A percentile compares a stretch with the other conserved stretches of the same genome.
Evolutionary conservation across 2,797 vertebrate genomes (phyloP).

Genomic region (Anas flavirostris): DNA sequence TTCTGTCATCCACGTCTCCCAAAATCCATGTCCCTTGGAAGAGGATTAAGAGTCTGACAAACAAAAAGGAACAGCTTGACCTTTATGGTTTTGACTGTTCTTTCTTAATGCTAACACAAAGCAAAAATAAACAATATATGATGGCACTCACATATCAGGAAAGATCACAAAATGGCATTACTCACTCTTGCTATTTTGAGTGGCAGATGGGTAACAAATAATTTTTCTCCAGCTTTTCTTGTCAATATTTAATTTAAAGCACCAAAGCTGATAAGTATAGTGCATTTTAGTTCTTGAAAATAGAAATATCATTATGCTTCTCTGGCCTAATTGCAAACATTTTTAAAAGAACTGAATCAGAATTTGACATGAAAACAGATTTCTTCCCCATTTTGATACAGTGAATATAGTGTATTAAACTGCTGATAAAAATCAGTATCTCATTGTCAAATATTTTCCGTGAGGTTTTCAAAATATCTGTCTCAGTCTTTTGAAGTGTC

Average conservation of each 20-base stretch:
- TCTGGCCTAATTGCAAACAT: constrained; percentile 27
- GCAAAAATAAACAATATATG: constrained; percentile 19
- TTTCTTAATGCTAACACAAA: not conserved
- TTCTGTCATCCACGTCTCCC: not conserved
- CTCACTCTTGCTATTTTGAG: constrained; percentile 38
- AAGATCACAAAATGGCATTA: not conserved
- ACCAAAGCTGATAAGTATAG: constrained; percentile 9
- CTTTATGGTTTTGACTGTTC: constrained; percentile 17
- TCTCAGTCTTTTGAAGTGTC: not conserved
- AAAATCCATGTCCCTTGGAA: not conserved
- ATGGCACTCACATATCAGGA: not conserved
- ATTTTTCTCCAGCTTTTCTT: not conserved
- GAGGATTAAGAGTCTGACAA: constrained; percentile 26
- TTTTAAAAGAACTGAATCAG: constrained; percentile 30
- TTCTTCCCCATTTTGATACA: not conserved
- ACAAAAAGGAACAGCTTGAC: constrained; percentile 32
- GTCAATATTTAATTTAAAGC: constrained; percentile 37
- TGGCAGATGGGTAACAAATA: constrained; percentile 49
- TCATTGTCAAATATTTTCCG: not conserved
- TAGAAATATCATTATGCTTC: not conserved
- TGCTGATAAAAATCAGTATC: not conserved
- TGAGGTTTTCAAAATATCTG: not conserved
- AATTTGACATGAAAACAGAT: not conserved
- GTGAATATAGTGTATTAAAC: not conserved
- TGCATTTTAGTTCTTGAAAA: not conserved